Conservation (phyloP, 2,797 vertebrate species). For the Cryptoprocta ferox region DNA sequence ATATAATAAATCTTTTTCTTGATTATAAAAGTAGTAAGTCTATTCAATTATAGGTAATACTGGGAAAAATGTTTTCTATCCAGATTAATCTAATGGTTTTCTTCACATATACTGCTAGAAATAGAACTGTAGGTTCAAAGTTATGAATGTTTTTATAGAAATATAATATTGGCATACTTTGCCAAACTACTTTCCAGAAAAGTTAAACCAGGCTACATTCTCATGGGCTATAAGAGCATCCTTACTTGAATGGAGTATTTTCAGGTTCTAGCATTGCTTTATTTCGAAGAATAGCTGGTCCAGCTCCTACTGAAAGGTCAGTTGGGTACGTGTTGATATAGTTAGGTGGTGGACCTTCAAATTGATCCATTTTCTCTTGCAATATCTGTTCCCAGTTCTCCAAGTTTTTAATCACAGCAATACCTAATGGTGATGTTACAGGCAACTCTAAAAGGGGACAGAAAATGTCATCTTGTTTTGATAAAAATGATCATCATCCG, state of each 20-base stretch:
- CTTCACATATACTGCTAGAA: background rate
- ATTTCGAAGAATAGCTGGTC: constrained; percentile 94
- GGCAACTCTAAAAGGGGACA: constrained; percentile 91
- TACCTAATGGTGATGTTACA: constrained; percentile 95
- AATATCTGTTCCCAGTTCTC: constrained; percentile 98
- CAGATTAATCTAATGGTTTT: background rate
- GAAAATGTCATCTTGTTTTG: constrained; percentile 52
- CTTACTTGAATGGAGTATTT: constrained; percentile 99
- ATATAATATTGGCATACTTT: background rate
- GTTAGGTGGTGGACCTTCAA: constrained; percentile 97
- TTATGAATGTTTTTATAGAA: background rate
- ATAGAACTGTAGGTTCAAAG: background rate
- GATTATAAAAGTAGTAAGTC: constrained; percentile 20
- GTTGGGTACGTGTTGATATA: constrained; percentile 96
- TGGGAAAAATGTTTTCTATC: background rate
- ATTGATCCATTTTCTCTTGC: constrained; percentile 95
- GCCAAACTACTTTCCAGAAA: background rate
- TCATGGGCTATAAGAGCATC: background rate
- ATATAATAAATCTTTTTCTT: background rate
- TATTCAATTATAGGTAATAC: background rate
- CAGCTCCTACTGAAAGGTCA: constrained; percentile 91
- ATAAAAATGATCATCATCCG: constrained; percentile 16
- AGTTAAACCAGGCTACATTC: background rate
- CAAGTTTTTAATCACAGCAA: constrained; percentile 95
- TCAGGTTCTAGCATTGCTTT: constrained; percentile 99